phyloP scores from a whole-genome alignment of 2,888 invertebrate species.

The Meandrusa payeni region DNA sequence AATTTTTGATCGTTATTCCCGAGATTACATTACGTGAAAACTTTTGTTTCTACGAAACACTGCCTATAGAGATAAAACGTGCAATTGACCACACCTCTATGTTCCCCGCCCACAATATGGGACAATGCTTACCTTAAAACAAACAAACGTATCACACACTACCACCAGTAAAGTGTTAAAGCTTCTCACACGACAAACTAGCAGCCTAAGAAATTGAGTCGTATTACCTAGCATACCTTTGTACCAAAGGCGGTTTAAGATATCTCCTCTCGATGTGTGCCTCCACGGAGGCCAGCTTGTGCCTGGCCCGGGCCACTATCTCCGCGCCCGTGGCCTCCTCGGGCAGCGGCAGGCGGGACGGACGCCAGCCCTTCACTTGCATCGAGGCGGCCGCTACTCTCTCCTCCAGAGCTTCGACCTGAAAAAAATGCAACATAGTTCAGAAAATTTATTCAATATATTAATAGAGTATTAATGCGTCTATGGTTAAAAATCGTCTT shows the following conservation, averaged over 20 bases:
- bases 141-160: slow-evolving; percentile 11
- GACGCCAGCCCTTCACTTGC: slow-evolving; percentile 94
- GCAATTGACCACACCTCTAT: neutral
- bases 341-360: slow-evolving; percentile 64
- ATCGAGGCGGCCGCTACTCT: slow-evolving; percentile 93
- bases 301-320: slow-evolving; percentile 81
- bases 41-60: neutral
- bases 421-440: no score
- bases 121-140: slow-evolving; percentile 14
- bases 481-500: no score
- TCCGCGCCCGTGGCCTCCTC: slow-evolving; percentile 81
- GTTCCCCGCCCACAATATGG: neutral
- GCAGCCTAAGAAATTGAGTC: slow-evolving; percentile 12
- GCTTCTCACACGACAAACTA: slow-evolving; percentile 19
- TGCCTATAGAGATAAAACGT: neutral
- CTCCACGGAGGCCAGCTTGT: slow-evolving; percentile 90
- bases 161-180: slow-evolving; percentile 15
- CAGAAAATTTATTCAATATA: no score
- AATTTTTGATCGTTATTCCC: no score
- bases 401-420: slow-evolving; percentile 93
- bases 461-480: no score
- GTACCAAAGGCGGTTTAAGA: slow-evolving; percentile 93
- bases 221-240: slow-evolving; percentile 60
- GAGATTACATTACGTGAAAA: no score
- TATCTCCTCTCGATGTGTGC: slow-evolving; percentile 96